phyloP scores from a whole-genome alignment of 2,888 invertebrate species.

The Mythimna impura region DNA sequence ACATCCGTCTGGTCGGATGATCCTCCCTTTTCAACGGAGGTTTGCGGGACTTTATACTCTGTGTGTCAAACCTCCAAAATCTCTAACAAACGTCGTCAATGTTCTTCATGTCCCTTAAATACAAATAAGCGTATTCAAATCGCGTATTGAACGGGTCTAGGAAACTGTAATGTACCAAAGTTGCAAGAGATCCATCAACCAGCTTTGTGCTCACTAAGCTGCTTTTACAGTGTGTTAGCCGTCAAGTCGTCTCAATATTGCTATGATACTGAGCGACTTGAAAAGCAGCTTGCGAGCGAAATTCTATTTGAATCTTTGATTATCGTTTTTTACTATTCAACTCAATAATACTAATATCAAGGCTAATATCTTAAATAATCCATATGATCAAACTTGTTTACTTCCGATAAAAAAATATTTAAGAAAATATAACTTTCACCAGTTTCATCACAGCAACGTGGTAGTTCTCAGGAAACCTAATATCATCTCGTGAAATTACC shows the following conservation, averaged over 20 bases:
- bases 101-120: too few relatives aligned
- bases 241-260: neutral
- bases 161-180: neutral
- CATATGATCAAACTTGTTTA: neutral
- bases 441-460: conserved; percentile 7
- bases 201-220: conserved; percentile 17
- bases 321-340: neutral
- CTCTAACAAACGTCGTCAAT: neutral
- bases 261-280: neutral
- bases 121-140: neutral
- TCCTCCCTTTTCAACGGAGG: too few relatives aligned
- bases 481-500: conserved; percentile 38
- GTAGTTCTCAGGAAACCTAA: conserved; percentile 18
- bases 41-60: too few relatives aligned
- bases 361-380: neutral
- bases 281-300: conserved; percentile 7
- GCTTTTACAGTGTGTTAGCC: conserved; percentile 2
- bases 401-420: conserved; percentile 11
- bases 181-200: neutral
- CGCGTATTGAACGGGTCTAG: neutral
- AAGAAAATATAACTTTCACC: conserved; percentile 13
- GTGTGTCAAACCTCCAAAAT: too few relatives aligned
- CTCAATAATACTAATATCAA: neutral
- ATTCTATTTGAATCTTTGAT: neutral
- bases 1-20: too few relatives aligned